Percentiles rank a stretch among this genome's conserved stretches.
Evolutionary conservation across 2,888 invertebrate species (phyloP).

Genomic region (Torymus auratus): DNA sequence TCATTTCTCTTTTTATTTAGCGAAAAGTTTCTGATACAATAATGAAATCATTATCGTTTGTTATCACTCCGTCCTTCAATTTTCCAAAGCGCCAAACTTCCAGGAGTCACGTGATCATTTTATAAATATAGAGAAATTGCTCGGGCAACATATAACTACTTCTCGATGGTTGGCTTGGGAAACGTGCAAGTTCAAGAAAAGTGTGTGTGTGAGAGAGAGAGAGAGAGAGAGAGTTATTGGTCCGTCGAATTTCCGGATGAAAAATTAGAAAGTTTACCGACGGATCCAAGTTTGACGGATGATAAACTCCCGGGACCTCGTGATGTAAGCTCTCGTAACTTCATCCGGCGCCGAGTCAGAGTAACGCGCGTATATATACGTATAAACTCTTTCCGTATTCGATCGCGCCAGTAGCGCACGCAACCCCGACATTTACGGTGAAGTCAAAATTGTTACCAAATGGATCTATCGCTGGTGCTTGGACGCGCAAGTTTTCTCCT

Average conservation of each 20-base stretch:
- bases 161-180: no score
- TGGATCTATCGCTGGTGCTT: slow-evolving; percentile 4
- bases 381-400: no score
- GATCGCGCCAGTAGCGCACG: background rate
- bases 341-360: slow-evolving; percentile 23
- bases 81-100: no score
- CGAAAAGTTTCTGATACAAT: no score
- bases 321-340: background rate
- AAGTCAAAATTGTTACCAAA: slow-evolving; percentile 17
- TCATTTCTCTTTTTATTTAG: no score
- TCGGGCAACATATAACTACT: no score
- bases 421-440: slow-evolving; percentile 26
- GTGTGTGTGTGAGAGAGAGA: no score
- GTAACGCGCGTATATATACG: slow-evolving; percentile 5
- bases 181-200: no score
- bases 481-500: background rate
- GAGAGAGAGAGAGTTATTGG: background rate
- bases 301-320: slow-evolving; percentile 6
- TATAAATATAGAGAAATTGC: no score
- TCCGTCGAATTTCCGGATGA: background rate
- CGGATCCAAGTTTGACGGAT: slow-evolving; percentile 17
- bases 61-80: no score
- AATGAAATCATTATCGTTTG: no score
- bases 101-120: no score
- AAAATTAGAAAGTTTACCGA: slow-evolving; percentile 22